phyloP scores from a whole-genome alignment of 2,797 vertebrate genomes.

The Psittacula derbiana region DNA sequence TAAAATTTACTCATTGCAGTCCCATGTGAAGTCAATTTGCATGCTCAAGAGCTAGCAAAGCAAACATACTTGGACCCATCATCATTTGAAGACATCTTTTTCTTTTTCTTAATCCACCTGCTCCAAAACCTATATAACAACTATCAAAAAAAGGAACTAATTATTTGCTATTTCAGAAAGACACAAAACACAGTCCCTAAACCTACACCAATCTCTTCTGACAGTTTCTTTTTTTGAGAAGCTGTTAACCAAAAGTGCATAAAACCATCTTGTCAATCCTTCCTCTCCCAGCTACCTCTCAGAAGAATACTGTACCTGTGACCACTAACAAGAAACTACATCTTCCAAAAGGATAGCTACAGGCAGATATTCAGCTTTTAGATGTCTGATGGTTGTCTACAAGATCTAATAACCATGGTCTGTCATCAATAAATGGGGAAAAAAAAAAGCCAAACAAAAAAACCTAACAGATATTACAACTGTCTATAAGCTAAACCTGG shows the following conservation, averaged over 20 bases:
- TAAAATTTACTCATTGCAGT: slow-evolving; percentile 67
- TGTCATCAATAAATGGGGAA: not conserved
- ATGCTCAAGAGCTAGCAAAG: not conserved
- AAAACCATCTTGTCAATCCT: not conserved
- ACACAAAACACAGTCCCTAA: slow-evolving; percentile 21
- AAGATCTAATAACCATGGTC: not conserved
- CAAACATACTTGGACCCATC: not conserved
- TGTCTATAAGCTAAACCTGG: not conserved
- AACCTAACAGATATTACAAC: not conserved
- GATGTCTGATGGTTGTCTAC: not conserved
- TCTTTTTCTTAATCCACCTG: slow-evolving; percentile 42
- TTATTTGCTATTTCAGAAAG: slow-evolving; percentile 58
- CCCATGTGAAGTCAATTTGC: slow-evolving; percentile 34
- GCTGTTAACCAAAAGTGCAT: not conserved
- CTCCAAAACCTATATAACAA: slow-evolving; percentile 52
- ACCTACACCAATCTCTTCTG: slow-evolving; percentile 24
- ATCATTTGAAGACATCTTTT: slow-evolving; percentile 48
- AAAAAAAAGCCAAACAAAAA: not conserved
- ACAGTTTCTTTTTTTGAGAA: not conserved
- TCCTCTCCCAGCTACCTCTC: not conserved
- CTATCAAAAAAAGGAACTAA: slow-evolving; percentile 35
- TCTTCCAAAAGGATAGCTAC: not conserved
- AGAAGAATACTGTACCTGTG: not conserved
- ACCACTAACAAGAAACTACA: not conserved
- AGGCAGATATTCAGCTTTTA: not conserved